Evolutionary conservation across 2,797 vertebrate species (phyloP), one percentile per base, ranked within the genome.

Genomic region (Mormyrus proboscirostris): DNA sequence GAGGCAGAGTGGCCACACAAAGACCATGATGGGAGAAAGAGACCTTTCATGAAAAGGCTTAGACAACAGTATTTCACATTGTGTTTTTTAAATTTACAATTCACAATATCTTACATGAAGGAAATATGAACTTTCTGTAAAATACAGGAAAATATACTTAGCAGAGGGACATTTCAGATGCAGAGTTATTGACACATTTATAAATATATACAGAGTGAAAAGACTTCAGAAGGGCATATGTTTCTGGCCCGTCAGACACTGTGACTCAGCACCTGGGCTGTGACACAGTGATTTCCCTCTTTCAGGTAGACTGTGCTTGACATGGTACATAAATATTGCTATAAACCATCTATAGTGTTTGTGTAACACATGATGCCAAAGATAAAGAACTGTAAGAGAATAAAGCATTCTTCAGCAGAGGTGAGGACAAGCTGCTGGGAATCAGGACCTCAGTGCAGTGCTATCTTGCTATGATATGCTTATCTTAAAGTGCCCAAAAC

Each of bases 401-500:
- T 91, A 88, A 93, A 92, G 90, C 91, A 91, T 91, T 90, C 76
- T 85, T 86, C 59, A 89, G 50, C 88, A 89, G 88, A 89, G 89
- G 47, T 53, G 89, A 83, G 55, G 89, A 88, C 50, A 47, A 90
- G 90, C 88, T 86, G 53, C 82, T 89, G 33, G 22, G 92, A 62
- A 92, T 90, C 62, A 41, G 55, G n/a, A 92, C 90, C 69, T 90
- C 53, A 88, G 59, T 90, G 8, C 88, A 86, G 29, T 22, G 9
- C 88, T 62, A 16, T 87, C 19, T 6, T 73, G 22, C 51, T 16
- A 89, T 88, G 88, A 90, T 90, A 92, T 84, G 88, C 90, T 90
- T 53, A n/a, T 89, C 90, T 92, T 96, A 96, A 96, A 96, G 96
- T 96, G 95, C 95, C 92, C 94, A 89, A 91, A 95, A 94, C 89